Base-by-base conservation (phyloP, 2,113 vertebrate genomes). In the Podilymbus podiceps region DNA sequence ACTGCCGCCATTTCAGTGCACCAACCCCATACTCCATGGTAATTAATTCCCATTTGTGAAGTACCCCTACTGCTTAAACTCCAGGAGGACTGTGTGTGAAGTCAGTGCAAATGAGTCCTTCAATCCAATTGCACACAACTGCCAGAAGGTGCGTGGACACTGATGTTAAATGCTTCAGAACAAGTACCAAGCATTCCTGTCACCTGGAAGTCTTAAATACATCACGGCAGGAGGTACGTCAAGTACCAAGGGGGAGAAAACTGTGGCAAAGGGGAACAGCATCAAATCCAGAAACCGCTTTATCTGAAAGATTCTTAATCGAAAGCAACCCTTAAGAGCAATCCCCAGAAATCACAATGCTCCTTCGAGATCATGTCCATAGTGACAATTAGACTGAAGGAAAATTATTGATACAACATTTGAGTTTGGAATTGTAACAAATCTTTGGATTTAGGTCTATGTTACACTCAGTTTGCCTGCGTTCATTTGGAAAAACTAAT, bases 1-100 rank as follows among this genome's bases (percentile, higher is more conserved):
- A 7, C 9, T 13, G 31, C n/a, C 0, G 2, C 12, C 1, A 1
- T 82, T 88, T 68, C 55, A 46, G 47, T 2, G 3, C 10, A 20
- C 21, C 67, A 68, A 0, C 7, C 10, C 30, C 40, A 35, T 18
- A 67, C 23, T 30, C 52, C 6, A 27, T 1, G 10, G 21, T 23
- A 66, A 81, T 75, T 67, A 78, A 72, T 12, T 24, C 2, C 31
- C 25, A 31, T 35, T 74, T 69, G 9, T 73, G 31, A 88, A 62
- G 38, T 25, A 10, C 12, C 59, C 49, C 53, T 56, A 19, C 33
- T 72, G 17, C 30, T 86, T 58, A 56, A 76, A 66, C 9, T 23
- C 8, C 30, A 40, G 42, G 49, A 76, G 5, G 8, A 24, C 8
- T 3, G 0, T 2, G 13, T 15, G 2, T 64, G 19, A 53, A 42